Evolutionary conservation across 2,888 invertebrate species (phyloP), one percentile per base, ranked within the genome.

Genomic region (Euspilapteryx auroguttella): DNA sequence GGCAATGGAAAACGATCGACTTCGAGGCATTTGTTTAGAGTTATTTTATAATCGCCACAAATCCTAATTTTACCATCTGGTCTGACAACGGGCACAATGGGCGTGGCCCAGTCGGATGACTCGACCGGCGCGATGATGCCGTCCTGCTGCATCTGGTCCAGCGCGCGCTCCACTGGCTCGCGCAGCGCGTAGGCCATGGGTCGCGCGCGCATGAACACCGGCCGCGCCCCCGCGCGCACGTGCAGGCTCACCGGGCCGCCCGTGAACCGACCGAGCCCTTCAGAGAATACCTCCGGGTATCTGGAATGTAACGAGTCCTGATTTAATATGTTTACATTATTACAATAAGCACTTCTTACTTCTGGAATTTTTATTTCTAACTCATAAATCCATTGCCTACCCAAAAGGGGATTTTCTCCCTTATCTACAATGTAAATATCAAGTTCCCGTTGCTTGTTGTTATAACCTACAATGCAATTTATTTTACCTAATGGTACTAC

Each of bases 31-130:
- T n/a, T n/a, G n/a, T n/a, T n/a, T n/a, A n/a, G n/a, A n/a, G n/a
- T n/a, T n/a, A n/a, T n/a, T n/a, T n/a, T n/a, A n/a, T n/a, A n/a
- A n/a, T n/a, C n/a, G n/a, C n/a, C 41, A 24, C 42, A 44, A n/a
- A 45, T 33, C 10, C 44, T 13, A 2, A 46, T 34, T 9, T 27
- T 39, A 32, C 42, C 44, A 15, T 45, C 41, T 9, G 35, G 38
- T 14, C 44, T 41, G 1, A 41, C 28, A 0, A 44, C 42, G 0
- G 38, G n/a, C n/a, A n/a, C n/a, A n/a, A n/a, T n/a, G n/a, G n/a
- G n/a, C n/a, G n/a, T n/a, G n/a, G n/a, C n/a, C 43, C 44, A 40
- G 21, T 42, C 41, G 0, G 42, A 41, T 5, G 30, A 26, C 1
- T 29, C 27, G n/a, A 46, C 41, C 2, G 42, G 42, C 1, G 38